These are phyloP conservation scores for Chelmon rostratus DNA, from an alignment of 2,797 vertebrate genomes.

Conservation along the genomic window DNA sequence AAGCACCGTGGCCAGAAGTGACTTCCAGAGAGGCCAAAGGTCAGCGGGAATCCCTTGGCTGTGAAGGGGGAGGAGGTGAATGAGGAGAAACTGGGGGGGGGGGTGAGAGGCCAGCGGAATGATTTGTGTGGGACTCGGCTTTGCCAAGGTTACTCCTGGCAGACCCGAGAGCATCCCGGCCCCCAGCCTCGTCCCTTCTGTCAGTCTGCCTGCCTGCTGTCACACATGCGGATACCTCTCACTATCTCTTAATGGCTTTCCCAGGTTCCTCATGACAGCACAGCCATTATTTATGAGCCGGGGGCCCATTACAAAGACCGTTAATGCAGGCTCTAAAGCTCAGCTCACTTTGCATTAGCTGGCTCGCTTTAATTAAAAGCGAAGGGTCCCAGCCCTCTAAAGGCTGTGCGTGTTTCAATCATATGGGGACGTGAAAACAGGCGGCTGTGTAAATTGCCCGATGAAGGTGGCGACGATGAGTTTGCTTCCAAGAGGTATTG, in stretches of 20 bases:
- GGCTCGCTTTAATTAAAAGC: slow-evolving; percentile 74
- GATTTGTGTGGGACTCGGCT: slow-evolving; percentile 64
- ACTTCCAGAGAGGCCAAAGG: slow-evolving; percentile 63
- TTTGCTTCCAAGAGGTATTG: slow-evolving; percentile 66
- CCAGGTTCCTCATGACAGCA: slow-evolving; percentile 70
- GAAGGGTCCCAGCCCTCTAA: slow-evolving; percentile 39
- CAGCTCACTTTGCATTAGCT: slow-evolving; percentile 64
- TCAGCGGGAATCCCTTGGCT: slow-evolving; percentile 71
- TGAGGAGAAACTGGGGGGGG: neutral
- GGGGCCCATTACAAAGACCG: slow-evolving; percentile 62
- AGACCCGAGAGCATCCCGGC: slow-evolving; percentile 42
- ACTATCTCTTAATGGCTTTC: slow-evolving; percentile 77
- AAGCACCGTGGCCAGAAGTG: slow-evolving; percentile 34
- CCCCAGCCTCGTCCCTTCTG: slow-evolving; percentile 56
- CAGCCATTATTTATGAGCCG: slow-evolving; percentile 77
- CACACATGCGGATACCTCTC: slow-evolving; percentile 61
- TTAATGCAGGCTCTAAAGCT: slow-evolving; percentile 62
- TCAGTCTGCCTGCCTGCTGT: slow-evolving; percentile 51
- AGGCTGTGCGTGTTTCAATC: slow-evolving; percentile 35
- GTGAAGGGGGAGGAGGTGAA: slow-evolving; percentile 22
- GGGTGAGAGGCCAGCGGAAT: slow-evolving; percentile 31
- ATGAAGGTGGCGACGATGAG: slow-evolving; percentile 40
- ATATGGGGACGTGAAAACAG: slow-evolving; percentile 22
- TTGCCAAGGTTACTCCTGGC: slow-evolving; percentile 74
- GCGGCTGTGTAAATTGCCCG: slow-evolving; percentile 30